These are phyloP conservation scores for Perizoma flavofasciatum DNA, from an alignment of 2,888 invertebrate genomes.

Conservation along the genomic window DNA sequence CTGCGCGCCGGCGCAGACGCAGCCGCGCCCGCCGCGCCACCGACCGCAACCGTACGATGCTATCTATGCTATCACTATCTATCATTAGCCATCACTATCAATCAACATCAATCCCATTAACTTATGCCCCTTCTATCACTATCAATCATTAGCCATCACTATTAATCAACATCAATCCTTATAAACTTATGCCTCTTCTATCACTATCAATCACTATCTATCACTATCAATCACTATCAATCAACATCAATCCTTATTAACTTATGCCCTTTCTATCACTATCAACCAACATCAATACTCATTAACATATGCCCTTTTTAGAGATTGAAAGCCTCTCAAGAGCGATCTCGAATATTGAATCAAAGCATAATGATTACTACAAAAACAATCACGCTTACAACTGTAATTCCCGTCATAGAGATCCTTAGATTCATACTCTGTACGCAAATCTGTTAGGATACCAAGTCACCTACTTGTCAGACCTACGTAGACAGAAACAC, in stretches of 20 bases:
- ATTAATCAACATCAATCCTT: conserved; percentile 1
- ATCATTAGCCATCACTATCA: not conserved
- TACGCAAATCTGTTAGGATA: too few species aligned
- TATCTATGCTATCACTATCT: not conserved
- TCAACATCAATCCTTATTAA: not conserved
- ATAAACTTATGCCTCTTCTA: too few species aligned
- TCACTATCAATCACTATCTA: not conserved
- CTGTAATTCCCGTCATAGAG: too few species aligned
- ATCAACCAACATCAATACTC: conserved; percentile 3
- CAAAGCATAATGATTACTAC: too few species aligned
- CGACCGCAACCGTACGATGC: conserved; percentile 30
- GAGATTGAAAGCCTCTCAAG: too few species aligned
- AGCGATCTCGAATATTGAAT: too few species aligned
- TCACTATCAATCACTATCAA: not conserved
- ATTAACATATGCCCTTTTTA: too few species aligned
- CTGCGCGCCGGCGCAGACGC: conserved; percentile 92
- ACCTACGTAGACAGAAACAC: too few species aligned
- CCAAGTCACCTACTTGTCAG: too few species aligned
- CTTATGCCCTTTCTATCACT: not conserved
- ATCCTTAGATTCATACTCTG: too few species aligned
- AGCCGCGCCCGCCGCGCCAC: conserved; percentile 75
- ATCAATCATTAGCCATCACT: not conserved
- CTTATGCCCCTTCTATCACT: too few species aligned
- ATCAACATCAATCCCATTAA: not conserved
- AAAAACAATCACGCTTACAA: too few species aligned